Evolutionary conservation across 1,140 invertebrate genomes (phyloP).

Genomic region (Macrobrachium nipponense): DNA sequence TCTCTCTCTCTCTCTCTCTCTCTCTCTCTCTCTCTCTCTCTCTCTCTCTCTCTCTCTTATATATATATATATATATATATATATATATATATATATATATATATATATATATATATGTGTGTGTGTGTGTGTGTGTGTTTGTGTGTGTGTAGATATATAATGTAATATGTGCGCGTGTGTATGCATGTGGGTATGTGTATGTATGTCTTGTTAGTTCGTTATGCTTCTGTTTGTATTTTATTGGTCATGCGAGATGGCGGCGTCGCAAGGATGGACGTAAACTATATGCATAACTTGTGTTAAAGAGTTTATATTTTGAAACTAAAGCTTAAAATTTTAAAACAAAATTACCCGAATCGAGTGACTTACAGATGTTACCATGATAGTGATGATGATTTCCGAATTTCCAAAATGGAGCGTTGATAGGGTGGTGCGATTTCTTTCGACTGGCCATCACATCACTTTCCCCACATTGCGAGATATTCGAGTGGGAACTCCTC

Average conservation of each 20-base stretch:
- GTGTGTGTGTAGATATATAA: not conserved
- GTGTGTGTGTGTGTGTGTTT: constrained; percentile 13
- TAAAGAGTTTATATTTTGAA: too few relatives aligned
- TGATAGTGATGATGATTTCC: too few relatives aligned
- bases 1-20: not conserved
- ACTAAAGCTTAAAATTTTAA: too few relatives aligned
- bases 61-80: constrained; percentile 1
- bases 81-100: constrained; percentile 1
- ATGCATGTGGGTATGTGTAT: constrained; percentile 23
- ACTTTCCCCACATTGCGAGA: too few relatives aligned
- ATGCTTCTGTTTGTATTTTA: not conserved
- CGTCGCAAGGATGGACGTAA: too few relatives aligned
- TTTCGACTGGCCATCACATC: too few relatives aligned
- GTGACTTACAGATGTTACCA: too few relatives aligned
- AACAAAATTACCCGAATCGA: too few relatives aligned
- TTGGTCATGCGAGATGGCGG: not conserved
- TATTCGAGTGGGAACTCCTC: too few relatives aligned
- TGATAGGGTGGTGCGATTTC: too few relatives aligned
- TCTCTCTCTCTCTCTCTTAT: not conserved
- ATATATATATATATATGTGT: constrained; percentile 18
- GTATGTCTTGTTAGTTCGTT: not conserved
- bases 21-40: not conserved
- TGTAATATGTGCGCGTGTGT: not conserved
- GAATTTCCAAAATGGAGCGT: too few relatives aligned
- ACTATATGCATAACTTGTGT: too few relatives aligned